Base-by-base conservation (phyloP, 2,888 invertebrate genomes). In the Athalia cordata region DNA sequence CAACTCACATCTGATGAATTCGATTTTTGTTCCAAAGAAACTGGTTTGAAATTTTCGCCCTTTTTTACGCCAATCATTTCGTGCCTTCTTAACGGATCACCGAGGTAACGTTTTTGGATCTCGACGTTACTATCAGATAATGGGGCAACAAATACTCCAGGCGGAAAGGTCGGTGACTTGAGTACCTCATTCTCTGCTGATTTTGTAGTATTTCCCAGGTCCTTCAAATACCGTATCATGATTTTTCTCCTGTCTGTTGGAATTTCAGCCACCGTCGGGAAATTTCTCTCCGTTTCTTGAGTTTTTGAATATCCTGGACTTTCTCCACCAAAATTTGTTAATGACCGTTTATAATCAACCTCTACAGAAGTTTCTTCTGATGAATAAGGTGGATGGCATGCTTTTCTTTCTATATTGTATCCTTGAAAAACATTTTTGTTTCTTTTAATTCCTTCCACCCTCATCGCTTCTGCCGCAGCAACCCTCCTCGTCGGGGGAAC, bases 31-130 rank as follows among this genome's bases (percentile, higher is more conserved):
- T 52, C 52, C 29, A 43, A 29, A 3, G 52, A 4, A 52, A 29
- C 29, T 29, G 29, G 29, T 29, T 0, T 29, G 29, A 29, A 29
- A 29, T 29, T 52, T 11, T 29, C 9, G 50, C 11, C 0, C 29
- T 68, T 67, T 15, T 67, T 67, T 67, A 8, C 4, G 49, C 15
- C 67, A 50, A 29, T 29, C 8, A 67, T 50, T 49, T 67, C 67
- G 67, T 43, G 55, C 55, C 68, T 43, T 3, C 11, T 68, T 43
- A 43, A 55, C 43, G 68, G 68, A 15, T 68, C 68, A n/a, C 52
- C 52, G 55, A 68, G 29, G 52, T 68, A 55, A 68, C 55, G 55
- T 55, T 68, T 68, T 68, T 68, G 29, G 11, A 68, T 11, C 9
- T 52, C n/a, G 29, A 29, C 29, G 52, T 68, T 55, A 68, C 55